Base-by-base conservation (phyloP, 2,888 invertebrate genomes). In the Drosophila bunnanda region DNA sequence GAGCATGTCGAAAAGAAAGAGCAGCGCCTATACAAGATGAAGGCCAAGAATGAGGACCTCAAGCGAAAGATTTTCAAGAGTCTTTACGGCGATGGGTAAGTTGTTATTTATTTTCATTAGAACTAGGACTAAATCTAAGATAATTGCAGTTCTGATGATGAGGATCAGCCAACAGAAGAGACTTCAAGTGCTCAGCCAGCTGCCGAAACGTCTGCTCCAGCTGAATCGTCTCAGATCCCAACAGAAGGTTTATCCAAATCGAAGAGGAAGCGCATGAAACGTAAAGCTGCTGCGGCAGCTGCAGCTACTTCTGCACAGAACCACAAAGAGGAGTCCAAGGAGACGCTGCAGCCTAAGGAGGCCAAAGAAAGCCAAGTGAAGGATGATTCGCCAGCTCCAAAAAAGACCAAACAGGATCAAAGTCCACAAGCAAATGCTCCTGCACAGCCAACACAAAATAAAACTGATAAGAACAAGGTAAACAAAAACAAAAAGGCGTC, bases 21-120 rank as follows among this genome's bases (percentile, higher is more conserved):
- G 72, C 94, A 96, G 13, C 94, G 95, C 69, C 94, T 95, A 0
- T 99, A 96, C 92, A 92, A 94, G 76, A 94, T 94, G 80, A 97
- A 96, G 91, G 95, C 96, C 0, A 93, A 94, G 32, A 96, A 98
- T 91, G 92, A 94, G 17, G 92, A 93, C 0, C 94, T 97, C 39
- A 98, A 98, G 92, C 94, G 93, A 84, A 96, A 96, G 92, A 93
- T 97, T 78, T 93, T 98, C 71, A 94, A 95, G 6, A 97, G 97
- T 89, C 93, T 98, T 34, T 98, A 95, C 92, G 93, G 91, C 79
- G 91, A 90, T 44, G 85, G 73, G 90, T 90, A 72, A 76, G 88
- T 73, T 6, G 38, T 2, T 8, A 13, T 12, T 5, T 5, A 22
- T 3, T 30, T 17, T 7, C 8, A 2, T 10, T 6, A 7, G 0